These are phyloP conservation scores for Sarcophaga rosellei DNA, from an alignment of 2,888 invertebrate species.

Conservation along the genomic window DNA sequence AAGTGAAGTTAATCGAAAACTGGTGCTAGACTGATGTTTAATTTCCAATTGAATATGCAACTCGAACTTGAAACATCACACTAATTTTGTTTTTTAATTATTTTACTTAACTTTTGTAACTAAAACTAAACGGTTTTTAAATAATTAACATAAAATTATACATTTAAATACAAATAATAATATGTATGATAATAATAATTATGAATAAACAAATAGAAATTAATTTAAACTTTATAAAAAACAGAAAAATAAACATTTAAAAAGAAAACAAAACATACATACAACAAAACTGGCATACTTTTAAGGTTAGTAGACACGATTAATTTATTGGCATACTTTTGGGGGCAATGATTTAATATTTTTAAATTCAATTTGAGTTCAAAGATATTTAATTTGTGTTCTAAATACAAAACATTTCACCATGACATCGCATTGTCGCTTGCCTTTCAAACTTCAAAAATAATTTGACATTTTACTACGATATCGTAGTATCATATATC, in stretches of 20 bases:
- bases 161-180: background rate
- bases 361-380: background rate
- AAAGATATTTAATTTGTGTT: background rate
- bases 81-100: no score
- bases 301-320: conserved; percentile 16
- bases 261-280: background rate
- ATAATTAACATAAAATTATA: conserved; percentile 15
- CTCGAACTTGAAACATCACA: no score
- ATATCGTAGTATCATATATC: no score
- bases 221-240: background rate
- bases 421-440: no score
- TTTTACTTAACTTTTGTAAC: background rate
- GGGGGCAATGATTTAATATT: background rate
- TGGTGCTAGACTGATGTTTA: no score
- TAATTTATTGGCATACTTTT: conserved; percentile 12
- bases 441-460: no score
- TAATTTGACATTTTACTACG: no score
- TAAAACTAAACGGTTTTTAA: conserved; percentile 24
- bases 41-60: no score
- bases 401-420: background rate
- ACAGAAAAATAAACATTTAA: background rate
- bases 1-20: no score
- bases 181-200: conserved; percentile 16
- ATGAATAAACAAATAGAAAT: conserved; percentile 26
- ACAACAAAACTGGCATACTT: conserved; percentile 6